Base-by-base conservation (phyloP, 2,113 vertebrate species). In the Forbesichthys papilliferus region DNA sequence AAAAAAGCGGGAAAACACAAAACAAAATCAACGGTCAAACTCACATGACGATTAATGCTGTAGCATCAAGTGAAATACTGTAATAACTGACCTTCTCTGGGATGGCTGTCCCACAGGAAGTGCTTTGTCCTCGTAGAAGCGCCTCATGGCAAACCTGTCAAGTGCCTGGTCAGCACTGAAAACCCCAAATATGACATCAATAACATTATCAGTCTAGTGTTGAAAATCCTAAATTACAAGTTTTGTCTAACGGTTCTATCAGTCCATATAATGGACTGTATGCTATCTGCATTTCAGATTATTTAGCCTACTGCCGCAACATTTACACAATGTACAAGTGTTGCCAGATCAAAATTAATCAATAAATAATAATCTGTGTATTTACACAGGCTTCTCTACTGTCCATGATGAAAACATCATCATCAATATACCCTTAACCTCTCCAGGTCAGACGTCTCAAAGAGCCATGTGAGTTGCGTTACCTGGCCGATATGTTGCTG, bases 401-500 rank as follows among this genome's bases (percentile, higher is more conserved):
- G 69, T n/a, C 77, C 3, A 0, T 4, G 49, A 64, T 8, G 18
- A 61, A 48, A 11, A 58, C 52, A 51, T 48, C 20, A 54, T 36
- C 61, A 20, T 48, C 46, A 58, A 58, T 27, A 27, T 27, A 27
- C 20, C n/a, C 4, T 58, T 58, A 18, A 33, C 20, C 9, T n/a
- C 52, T 54, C 52, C 13, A 12, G 49, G 13, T 51, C 52, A 14
- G 16, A 46, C 0, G 4, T 34, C 11, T 10, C 10, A 11, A 2
- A 46, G 14, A 1, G 9, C 18, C 9, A 20, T 34, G 3, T 36
- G 20, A 20, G 18, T 34, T 53, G 11, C 10, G 54, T 3, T 92
- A 99, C 96, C 97, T 98, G 86, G 96, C 96, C 0, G 96, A 98
- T 87, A 99, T 98, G 91, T 96, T 98, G 93, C 96, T 99, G 92